These are phyloP conservation scores for Tetramorium alpestre DNA, from an alignment of 1,140 invertebrate species.

Conservation along the genomic window DNA sequence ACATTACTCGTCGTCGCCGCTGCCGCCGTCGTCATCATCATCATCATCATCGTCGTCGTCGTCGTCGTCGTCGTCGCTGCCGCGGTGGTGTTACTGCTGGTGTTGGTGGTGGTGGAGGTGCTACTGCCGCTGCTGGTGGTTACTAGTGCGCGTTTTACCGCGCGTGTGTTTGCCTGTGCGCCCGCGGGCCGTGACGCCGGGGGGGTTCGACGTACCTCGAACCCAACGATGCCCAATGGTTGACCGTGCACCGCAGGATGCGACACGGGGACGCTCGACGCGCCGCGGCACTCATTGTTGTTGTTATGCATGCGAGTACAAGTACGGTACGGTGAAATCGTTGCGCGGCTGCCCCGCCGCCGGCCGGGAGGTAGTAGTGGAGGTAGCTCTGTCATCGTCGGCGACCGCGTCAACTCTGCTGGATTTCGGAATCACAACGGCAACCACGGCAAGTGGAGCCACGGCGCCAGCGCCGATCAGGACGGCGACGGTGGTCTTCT, in stretches of 20 bases:
- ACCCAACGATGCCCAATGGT: conserved; percentile 83
- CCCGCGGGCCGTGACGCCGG: conserved; percentile 49
- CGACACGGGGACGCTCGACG: conserved; percentile 81
- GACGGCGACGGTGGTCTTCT: conserved; percentile 32
- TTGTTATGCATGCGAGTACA: conserved; percentile 71
- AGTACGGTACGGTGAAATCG: conserved; percentile 63
- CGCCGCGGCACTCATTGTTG: conserved; percentile 77
- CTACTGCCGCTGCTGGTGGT: not conserved
- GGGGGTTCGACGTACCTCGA: conserved; percentile 72
- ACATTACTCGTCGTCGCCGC: conserved; percentile 7
- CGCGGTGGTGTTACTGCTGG: conserved; percentile 55
- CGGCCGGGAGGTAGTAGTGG: conserved; percentile 8
- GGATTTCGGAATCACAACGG: not conserved
- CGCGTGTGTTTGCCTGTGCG: conserved; percentile 21
- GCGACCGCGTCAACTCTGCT: not conserved
- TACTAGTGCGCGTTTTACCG: not conserved
- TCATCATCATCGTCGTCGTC: conserved; percentile 40
- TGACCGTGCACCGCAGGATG: conserved; percentile 81
- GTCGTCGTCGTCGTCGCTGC: conserved; percentile 66
- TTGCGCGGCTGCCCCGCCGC: conserved; percentile 50
- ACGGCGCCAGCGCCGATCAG: conserved; percentile 64
- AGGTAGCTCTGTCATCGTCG: not conserved
- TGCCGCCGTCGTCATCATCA: conserved; percentile 22
- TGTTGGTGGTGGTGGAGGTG: not conserved
- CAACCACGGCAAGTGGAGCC: not conserved